These are phyloP conservation scores for Saimiri boliviensis DNA, from an alignment of 2,113 vertebrate genomes.

Conservation along the genomic window DNA sequence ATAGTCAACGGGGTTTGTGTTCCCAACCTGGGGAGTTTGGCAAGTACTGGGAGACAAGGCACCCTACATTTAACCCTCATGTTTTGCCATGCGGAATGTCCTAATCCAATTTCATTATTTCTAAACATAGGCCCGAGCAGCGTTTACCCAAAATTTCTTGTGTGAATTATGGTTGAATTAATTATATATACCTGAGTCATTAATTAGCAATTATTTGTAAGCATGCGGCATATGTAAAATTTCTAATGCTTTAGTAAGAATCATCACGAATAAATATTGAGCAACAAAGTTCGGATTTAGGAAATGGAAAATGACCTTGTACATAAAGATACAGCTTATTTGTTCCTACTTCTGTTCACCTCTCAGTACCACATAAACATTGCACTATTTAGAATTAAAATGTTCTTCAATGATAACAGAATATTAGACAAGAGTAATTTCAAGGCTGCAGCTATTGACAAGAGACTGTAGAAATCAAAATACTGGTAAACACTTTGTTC, in stretches of 20 bases:
- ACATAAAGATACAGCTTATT: neutral
- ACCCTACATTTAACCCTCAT: neutral
- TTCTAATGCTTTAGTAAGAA: slow-evolving; percentile 1
- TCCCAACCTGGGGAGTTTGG: neutral
- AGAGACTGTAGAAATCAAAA: slow-evolving; percentile 1
- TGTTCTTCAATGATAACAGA: neutral
- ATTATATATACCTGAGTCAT: neutral
- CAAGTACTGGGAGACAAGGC: neutral
- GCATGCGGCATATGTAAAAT: neutral
- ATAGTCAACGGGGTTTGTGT: neutral
- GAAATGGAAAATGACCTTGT: neutral
- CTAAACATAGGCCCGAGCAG: neutral
- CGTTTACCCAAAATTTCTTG: neutral
- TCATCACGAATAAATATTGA: slow-evolving; percentile 12
- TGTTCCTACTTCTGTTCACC: neutral
- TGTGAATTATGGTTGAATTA: neutral
- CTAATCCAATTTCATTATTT: neutral
- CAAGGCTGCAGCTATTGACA: slow-evolving; percentile 21
- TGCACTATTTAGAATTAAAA: neutral
- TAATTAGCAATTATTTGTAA: slow-evolving; percentile 19
- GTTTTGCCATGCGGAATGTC: neutral
- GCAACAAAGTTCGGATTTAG: neutral
- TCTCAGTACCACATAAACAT: neutral
- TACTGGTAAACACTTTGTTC: slow-evolving; percentile 30
- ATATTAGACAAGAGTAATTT: slow-evolving; percentile 55